Conservation (phyloP, 2,113 vertebrate genomes). For the Xyliphius kryptos region DNA sequence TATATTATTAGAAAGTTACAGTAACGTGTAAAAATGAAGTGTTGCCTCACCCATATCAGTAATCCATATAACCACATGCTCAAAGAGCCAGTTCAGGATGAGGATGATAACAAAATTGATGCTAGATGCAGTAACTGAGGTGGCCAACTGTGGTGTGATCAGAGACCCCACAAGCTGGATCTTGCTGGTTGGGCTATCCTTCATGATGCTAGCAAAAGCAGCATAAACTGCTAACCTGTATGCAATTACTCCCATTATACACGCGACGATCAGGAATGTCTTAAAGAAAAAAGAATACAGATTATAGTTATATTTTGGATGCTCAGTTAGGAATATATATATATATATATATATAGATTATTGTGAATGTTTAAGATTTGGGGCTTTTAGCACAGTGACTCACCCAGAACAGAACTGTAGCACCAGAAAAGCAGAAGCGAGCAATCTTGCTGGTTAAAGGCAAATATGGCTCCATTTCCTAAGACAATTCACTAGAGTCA, state of each 20-base stretch:
- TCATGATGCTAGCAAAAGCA: conserved; percentile 88
- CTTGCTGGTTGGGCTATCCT: conserved; percentile 65
- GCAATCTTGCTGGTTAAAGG: conserved; percentile 77
- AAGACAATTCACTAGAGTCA: no score
- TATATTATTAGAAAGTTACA: no score
- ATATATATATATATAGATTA: no score
- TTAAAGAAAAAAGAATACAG: conserved; percentile 50
- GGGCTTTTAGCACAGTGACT: conserved; percentile 52
- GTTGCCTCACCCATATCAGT: conserved; percentile 88
- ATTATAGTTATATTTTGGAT: no score
- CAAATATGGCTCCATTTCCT: conserved; percentile 93
- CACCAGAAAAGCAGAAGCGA: conserved; percentile 83
- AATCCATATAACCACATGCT: conserved; percentile 88
- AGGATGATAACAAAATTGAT: conserved; percentile 97
- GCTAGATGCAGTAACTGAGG: conserved; percentile 90
- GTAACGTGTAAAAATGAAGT: neutral
- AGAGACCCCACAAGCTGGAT: conserved; percentile 81
- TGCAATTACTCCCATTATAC: conserved; percentile 89
- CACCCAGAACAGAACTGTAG: conserved; percentile 93
- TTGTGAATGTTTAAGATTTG: neutral
- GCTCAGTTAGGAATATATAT: no score
- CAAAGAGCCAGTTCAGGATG: conserved; percentile 92
- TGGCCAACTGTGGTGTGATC: conserved; percentile 94
- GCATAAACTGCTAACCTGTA: conserved; percentile 91
- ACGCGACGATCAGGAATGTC: conserved; percentile 83